Percentiles rank a stretch among this genome's conserved stretches.
phyloP scores from a whole-genome alignment of 2,113 vertebrate genomes.

The Gymnorhina tibicen region DNA sequence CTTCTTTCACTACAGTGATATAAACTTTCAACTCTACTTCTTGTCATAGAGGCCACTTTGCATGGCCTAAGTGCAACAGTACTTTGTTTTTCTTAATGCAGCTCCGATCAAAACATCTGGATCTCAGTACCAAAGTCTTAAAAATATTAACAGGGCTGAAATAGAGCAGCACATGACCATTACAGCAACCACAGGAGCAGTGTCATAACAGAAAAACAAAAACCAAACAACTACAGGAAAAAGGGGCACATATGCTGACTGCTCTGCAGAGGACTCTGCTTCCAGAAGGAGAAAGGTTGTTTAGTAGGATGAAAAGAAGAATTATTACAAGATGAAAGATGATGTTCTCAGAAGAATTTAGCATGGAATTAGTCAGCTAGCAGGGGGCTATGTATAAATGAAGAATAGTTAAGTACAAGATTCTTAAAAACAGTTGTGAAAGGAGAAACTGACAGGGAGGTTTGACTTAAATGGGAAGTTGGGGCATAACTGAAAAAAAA shows the following conservation, averaged over 20 bases:
- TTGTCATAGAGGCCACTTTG: not conserved
- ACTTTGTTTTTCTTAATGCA: not conserved
- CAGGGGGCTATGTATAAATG: not conserved
- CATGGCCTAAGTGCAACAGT: not conserved
- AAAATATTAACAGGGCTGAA: not conserved
- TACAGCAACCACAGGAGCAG: not conserved
- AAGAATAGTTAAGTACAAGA: not conserved
- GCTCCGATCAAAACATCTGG: not conserved
- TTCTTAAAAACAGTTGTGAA: not conserved
- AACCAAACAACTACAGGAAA: not conserved
- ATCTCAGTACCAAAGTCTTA: not conserved
- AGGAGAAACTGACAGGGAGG: not conserved
- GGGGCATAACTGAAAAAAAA: not conserved
- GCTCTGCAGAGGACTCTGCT: not conserved
- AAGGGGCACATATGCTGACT: not conserved
- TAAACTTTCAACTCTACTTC: not conserved
- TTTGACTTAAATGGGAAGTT: not conserved
- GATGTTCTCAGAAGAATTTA: not conserved
- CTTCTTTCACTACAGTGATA: rapidly evolving
- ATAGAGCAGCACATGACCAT: not conserved
- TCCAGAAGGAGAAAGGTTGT: not conserved
- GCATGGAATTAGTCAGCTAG: not conserved
- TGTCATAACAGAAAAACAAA: not conserved
- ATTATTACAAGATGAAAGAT: not conserved
- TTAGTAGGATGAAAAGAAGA: not conserved